Conservation (phyloP, 2,888 invertebrate genomes). For the Cryptocephalus primarius region DNA sequence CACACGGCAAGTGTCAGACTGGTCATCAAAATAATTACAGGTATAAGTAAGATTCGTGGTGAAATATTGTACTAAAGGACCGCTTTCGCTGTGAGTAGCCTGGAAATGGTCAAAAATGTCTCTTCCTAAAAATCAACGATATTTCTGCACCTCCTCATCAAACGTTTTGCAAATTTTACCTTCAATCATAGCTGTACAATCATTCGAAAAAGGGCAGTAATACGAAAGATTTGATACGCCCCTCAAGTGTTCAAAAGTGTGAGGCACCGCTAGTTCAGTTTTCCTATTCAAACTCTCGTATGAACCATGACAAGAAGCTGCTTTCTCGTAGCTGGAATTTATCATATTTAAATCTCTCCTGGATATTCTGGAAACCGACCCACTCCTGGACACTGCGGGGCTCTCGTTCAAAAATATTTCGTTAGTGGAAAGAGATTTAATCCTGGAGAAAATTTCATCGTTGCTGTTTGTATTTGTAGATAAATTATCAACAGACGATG, state of each 20-base stretch:
- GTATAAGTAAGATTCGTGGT: conserved; percentile 22
- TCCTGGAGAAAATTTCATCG: conserved; percentile 21
- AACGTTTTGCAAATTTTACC: conserved; percentile 11
- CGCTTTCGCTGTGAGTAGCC: conserved; percentile 21
- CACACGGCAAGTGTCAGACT: conserved; percentile 22
- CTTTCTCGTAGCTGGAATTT: conserved; percentile 13
- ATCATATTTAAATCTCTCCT: conserved; percentile 16
- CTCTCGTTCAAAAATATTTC: conserved; percentile 35
- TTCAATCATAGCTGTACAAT: conserved; percentile 22
- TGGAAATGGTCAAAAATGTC: conserved; percentile 29
- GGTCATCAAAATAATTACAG: conserved; percentile 19
- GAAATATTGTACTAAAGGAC: conserved; percentile 33
- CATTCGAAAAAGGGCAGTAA: conserved; percentile 26
- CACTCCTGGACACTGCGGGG: conserved; percentile 24
- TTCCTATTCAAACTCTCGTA: conserved; percentile 24
- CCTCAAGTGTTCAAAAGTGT: conserved; percentile 3
- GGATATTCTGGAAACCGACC: conserved; percentile 21
- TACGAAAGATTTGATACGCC: conserved; percentile 14
- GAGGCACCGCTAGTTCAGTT: conserved; percentile 5
- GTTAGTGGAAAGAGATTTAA: conserved; percentile 38
- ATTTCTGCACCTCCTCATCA: not conserved
- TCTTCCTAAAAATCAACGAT: conserved; percentile 17
- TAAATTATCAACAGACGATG: conserved; percentile 42
- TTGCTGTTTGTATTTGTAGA: conserved; percentile 19
- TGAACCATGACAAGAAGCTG: conserved; percentile 30